Base-by-base conservation (phyloP, 2,888 invertebrate species). In the Sarcophaga variegata region DNA sequence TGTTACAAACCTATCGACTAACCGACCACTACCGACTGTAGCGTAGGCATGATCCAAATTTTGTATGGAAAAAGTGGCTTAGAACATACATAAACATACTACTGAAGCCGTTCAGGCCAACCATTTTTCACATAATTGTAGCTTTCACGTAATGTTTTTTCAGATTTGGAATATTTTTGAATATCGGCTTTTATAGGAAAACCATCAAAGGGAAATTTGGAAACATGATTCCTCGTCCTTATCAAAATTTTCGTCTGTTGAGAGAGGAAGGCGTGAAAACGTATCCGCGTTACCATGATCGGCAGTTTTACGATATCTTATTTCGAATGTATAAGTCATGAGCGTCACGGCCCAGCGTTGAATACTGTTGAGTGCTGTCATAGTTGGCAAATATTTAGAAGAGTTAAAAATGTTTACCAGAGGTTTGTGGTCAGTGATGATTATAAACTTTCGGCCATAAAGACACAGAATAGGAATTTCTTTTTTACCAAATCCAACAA, bases 271-370 rank as follows among this genome's bases (percentile, higher is more conserved):
- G 0, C 85, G 84, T 11, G 89, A 89, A n/a, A 89, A 62, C 1
- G 78, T 85, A 49, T 88, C 88, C 5, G 88, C 88, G 59, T 88
- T 89, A 17, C 81, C 78, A 72, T 88, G 88, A 17, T 86, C 83
- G 2, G 63, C 25, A 12, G 86, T 88, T 64, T 86, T 75, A 4
- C 86, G 80, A 49, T 89, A 89, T 25, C 80, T 86, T 22, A 86
- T 83, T 1, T 81, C 77, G 12, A 66, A 81, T 60, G 80, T 72
- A 54, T 83, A 83, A 5, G 87, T 81, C 83, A 87, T 87, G 2
- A 83, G 76, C 4, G 60, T 22, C 22, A 22, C 22, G 22, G 22
- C 22, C 22, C 22, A 87, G 20, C 83, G 83, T 71, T 86, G 86
- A 3, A 86, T 22, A 14, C 83, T 63, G 20, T 76, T 22, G 22